Conservation (phyloP, 2,113 vertebrate species). For the Canis aureus region DNA sequence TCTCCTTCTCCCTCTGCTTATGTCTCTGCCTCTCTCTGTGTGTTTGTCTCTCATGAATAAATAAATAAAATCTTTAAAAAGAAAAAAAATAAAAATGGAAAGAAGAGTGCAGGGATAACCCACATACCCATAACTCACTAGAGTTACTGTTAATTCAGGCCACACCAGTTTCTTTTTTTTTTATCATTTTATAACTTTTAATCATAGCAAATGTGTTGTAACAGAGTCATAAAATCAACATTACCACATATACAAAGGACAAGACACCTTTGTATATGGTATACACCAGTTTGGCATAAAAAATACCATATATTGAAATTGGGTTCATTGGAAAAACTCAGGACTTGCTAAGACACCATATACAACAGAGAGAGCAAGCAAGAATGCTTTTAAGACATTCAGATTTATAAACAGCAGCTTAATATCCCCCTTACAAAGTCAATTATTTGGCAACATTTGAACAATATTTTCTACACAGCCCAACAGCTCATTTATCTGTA, state of each 20-base stretch:
- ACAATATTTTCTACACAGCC: constrained; percentile 72
- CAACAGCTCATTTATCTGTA: constrained; percentile 73
- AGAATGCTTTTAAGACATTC: constrained; percentile 83
- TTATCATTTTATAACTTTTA: constrained; percentile 85
- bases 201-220: constrained; percentile 86
- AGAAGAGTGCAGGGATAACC: neutral
- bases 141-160: neutral
- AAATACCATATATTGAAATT: constrained; percentile 82
- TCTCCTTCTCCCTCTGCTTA: too few species aligned
- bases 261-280: constrained; percentile 52
- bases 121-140: neutral
- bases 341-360: constrained; percentile 74
- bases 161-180: neutral
- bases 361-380: constrained; percentile 82
- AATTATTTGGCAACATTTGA: constrained; percentile 84
- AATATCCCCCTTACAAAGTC: constrained; percentile 83
- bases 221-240: constrained; percentile 84
- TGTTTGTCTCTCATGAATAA: too few species aligned
- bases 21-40: too few species aligned
- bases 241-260: constrained; percentile 85
- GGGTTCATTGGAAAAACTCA: constrained; percentile 71
- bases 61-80: too few species aligned
- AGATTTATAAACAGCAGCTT: constrained; percentile 84
- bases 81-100: neutral
- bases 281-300: constrained; percentile 76